phyloP scores from a whole-genome alignment of 2,113 vertebrate species.

The Halcyon malimbica region DNA sequence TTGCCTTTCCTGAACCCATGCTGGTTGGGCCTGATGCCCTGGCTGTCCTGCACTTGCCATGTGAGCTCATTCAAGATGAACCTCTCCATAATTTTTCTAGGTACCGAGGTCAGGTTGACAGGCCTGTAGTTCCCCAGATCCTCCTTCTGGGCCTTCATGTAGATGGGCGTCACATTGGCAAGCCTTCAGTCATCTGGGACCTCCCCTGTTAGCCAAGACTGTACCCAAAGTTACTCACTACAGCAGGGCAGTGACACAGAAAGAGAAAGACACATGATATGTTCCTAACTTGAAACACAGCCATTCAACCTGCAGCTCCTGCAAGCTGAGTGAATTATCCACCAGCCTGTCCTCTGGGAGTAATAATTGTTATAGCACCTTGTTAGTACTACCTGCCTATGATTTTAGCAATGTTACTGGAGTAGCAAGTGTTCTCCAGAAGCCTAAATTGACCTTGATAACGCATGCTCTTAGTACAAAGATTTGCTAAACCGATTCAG shows the following conservation, averaged over 20 bases:
- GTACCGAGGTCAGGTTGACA: no score
- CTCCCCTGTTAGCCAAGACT: no score
- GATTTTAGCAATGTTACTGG: background rate
- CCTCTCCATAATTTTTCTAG: no score
- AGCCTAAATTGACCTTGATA: background rate
- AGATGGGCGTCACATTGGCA: no score
- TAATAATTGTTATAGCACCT: background rate
- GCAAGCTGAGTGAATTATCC: background rate
- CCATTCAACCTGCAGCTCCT: background rate
- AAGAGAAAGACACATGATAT: background rate
- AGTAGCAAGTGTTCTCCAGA: background rate
- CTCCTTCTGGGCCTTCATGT: no score
- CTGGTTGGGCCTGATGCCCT: no score
- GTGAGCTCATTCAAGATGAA: no score
- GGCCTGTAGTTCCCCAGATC: no score
- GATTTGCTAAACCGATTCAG: background rate
- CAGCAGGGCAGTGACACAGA: background rate
- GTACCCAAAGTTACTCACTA: background rate
- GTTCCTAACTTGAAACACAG: background rate
- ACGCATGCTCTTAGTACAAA: background rate
- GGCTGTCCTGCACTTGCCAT: no score
- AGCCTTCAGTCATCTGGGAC: no score
- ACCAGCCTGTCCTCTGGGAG: background rate
- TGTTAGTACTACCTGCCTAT: background rate
- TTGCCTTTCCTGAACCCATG: no score